phyloP scores from a whole-genome alignment of 2,797 vertebrate genomes.

The Eremophila alpestris region DNA sequence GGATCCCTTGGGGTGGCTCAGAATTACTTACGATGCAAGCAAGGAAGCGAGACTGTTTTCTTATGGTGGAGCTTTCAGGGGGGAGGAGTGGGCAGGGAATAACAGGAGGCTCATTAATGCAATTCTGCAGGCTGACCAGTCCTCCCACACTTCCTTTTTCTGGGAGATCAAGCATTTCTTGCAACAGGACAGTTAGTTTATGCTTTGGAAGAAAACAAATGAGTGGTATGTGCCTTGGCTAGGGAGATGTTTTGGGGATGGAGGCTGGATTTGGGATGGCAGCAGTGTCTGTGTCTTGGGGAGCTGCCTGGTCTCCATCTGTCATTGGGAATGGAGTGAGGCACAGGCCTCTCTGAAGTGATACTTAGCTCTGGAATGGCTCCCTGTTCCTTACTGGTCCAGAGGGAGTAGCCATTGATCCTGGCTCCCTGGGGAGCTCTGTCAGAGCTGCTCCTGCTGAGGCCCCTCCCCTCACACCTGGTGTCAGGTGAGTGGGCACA shows the following conservation, averaged over 20 bases:
- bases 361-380: rapidly evolving
- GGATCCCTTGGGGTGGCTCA: conserved; percentile 74
- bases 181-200: not conserved
- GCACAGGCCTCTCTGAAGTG: not conserved
- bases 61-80: conserved; percentile 17
- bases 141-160: not conserved
- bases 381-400: not conserved
- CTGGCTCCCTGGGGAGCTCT: not conserved
- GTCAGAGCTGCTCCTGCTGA: not conserved
- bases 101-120: conserved; percentile 41
- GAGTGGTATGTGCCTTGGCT: not conserved
- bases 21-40: conserved; percentile 75
- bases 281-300: not conserved
- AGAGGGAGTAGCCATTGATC: not conserved
- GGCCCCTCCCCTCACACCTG: not conserved
- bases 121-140: conserved; percentile 9
- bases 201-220: not conserved
- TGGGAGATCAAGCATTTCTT: not conserved
- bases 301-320: not conserved
- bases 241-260: not conserved
- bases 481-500: not conserved
- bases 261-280: not conserved
- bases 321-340: not conserved
- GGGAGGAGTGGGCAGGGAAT: conserved; percentile 24
- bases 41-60: conserved; percentile 59